Base-by-base conservation (phyloP, 2,888 invertebrate species). In the Ceratothoa steindachneri region DNA sequence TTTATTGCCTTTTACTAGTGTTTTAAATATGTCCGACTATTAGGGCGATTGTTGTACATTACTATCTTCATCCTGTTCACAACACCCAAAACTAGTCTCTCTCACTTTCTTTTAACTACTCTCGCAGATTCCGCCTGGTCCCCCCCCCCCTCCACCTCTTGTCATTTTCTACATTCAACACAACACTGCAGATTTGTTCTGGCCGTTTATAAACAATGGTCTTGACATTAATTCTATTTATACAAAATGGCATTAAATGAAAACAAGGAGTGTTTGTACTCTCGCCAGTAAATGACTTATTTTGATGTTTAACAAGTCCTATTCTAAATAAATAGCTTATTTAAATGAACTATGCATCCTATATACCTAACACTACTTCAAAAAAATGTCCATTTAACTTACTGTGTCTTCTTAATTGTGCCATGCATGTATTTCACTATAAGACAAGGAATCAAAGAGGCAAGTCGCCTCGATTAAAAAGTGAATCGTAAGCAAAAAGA, bases 351-450 rank as follows among this genome's bases (percentile, higher is more conserved):
- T 41, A 41, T 41, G 41, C 41, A 41, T 41, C 41, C 41, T 41
- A 41, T 41, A 41, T 41, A 41, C 41, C 41, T 41, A 9, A 41
- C 5, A 5, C 5, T 15, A 9, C 5, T 15, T 41, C 15, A 5
- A 41, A 41, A 41, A 41, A 9, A 41, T 41, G 41, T 41, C 41
- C 41, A 41, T 41, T 41, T 41, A 77, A 77, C 77, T 77, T 71
- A 75, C 77, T 77, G 78, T 78, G 78, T 78, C 78, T 78, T 78
- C 78, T 78, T 74, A 68, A 78, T 75, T 78, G 78, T 78, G 78
- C 78, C 78, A 78, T 78, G 41, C 15, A 41, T 41, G 5, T 41
- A 5, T 9, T 41, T 41, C 5, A 41, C 41, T 9, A n/a, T n/a
- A n/a, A n/a, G n/a, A n/a, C n/a, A n/a, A n/a, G n/a, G n/a, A n/a